Conservation (phyloP, 2,797 vertebrate genomes). For the Sebastes jordani region DNA sequence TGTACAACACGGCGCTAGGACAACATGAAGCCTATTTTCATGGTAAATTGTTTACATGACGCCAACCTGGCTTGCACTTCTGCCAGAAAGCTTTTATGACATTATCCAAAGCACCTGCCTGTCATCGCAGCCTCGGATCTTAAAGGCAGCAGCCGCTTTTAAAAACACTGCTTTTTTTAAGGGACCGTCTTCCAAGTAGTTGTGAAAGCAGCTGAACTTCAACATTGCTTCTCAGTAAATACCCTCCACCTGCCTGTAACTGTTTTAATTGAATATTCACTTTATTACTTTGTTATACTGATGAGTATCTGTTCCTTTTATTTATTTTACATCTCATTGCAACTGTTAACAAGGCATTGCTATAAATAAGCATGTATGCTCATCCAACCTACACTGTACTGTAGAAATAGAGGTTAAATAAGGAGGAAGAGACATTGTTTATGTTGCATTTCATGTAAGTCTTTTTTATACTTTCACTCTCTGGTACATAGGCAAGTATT, state of each 20-base stretch:
- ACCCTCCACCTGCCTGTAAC: not conserved
- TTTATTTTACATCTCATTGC: not conserved
- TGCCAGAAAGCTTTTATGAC: too few relatives aligned
- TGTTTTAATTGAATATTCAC: not conserved
- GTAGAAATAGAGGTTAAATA: not conserved
- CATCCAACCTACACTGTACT: not conserved
- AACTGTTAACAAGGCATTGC: not conserved
- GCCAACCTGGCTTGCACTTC: too few relatives aligned
- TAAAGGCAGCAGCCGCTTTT: too few relatives aligned
- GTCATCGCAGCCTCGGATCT: too few relatives aligned
- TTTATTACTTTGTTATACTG: not conserved
- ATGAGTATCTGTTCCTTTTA: not conserved
- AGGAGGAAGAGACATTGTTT: not conserved
- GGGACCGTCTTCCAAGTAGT: rapidly evolving
- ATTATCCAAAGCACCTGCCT: too few relatives aligned
- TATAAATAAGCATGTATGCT: not conserved
- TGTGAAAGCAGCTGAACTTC: not conserved
- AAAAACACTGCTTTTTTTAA: too few relatives aligned
- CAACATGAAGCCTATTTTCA: too few relatives aligned
- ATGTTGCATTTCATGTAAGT: too few relatives aligned
- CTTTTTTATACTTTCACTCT: not conserved
- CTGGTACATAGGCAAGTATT: not conserved
- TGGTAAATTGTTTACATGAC: too few relatives aligned
- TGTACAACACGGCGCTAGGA: not conserved
- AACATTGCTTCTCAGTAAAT: not conserved